Evolutionary conservation across 64 coral and sea anemone genomes (phyloP), one percentile per base, ranked within the genome.

Genomic region (Porites lutea): DNA sequence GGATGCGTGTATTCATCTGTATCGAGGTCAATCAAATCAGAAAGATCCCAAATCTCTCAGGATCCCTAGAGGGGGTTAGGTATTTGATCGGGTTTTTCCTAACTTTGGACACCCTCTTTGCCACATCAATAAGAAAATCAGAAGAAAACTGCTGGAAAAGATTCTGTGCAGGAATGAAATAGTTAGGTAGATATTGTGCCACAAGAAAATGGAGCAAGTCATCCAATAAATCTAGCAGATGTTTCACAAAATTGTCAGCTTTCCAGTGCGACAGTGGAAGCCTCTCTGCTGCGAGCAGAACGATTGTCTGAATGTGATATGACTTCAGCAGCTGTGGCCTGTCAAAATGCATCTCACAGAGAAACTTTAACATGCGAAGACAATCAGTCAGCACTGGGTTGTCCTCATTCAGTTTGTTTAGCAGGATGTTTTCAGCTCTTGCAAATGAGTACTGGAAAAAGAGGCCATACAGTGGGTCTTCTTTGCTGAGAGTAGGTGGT

Each of bases 361-460:
- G 55, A 81, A 81, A 81, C 15, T 81, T 81, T 57, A 81, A 60
- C 78, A 81, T 81, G 57, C 78, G 78, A 13, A 81, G 54, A 44
- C 78, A 81, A n/a, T 81, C 78, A 16, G 78, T 81, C 9, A 81
- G 78, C 3, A 81, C 78, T 46, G 54, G 54, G 13, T 81, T 81
- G 22, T 81, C 57, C 3, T 81, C 78, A 62, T 81, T 81, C 6
- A 81, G 57, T 59, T 81, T 81, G 78, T 62, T 81, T 10, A 81
- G 78, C 21, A 81, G 78, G 21, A 81, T 22, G 21, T 81, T 81
- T 61, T 81, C 78, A 43, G 78, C 55, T 62, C 78, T 81, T 86
- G 83, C 83, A 86, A 86, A 86, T 71, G 83, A 86, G 64, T 86
- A 86, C 48, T 86, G 83, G 61, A 86, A 86, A 10, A 86, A 86